Percentiles rank a stretch among this genome's conserved stretches.
These are phyloP conservation scores for Nicator chloris DNA, from an alignment of 2,113 vertebrate species.

Conservation along the genomic window DNA sequence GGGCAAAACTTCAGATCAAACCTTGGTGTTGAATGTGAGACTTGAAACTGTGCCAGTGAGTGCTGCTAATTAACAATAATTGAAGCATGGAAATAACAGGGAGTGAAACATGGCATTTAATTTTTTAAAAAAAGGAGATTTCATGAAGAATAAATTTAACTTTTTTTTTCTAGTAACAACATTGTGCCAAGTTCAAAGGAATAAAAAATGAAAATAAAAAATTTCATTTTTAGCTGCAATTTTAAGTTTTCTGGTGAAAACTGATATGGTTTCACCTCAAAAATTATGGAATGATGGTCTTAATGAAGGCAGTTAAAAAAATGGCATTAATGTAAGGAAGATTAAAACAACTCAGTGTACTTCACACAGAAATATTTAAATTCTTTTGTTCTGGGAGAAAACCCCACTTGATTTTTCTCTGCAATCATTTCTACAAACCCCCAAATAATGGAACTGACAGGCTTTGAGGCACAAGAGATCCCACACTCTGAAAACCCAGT, in stretches of 20 bases:
- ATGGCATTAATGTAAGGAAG: background rate
- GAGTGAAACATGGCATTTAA: background rate
- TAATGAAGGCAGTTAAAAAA: background rate
- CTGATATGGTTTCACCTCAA: background rate
- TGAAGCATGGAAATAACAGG: background rate
- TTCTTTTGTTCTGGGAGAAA: background rate
- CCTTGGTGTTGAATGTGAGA: background rate
- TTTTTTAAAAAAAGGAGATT: background rate
- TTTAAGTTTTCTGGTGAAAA: background rate
- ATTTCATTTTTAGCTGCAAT: background rate
- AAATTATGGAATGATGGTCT: background rate
- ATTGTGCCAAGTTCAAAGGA: background rate
- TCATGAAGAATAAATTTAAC: background rate
- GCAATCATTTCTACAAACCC: background rate
- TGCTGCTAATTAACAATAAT: background rate
- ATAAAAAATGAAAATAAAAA: too few relatives aligned
- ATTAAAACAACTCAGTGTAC: background rate
- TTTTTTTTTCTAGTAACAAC: background rate
- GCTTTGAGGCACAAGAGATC: background rate
- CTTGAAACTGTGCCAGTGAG: background rate
- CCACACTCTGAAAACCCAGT: background rate
- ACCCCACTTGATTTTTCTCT: background rate
- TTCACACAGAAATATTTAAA: background rate
- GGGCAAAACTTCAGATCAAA: background rate
- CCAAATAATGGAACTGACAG: background rate